phyloP scores from a whole-genome alignment of 2,797 vertebrate genomes.

The Manis crassicaudata region DNA sequence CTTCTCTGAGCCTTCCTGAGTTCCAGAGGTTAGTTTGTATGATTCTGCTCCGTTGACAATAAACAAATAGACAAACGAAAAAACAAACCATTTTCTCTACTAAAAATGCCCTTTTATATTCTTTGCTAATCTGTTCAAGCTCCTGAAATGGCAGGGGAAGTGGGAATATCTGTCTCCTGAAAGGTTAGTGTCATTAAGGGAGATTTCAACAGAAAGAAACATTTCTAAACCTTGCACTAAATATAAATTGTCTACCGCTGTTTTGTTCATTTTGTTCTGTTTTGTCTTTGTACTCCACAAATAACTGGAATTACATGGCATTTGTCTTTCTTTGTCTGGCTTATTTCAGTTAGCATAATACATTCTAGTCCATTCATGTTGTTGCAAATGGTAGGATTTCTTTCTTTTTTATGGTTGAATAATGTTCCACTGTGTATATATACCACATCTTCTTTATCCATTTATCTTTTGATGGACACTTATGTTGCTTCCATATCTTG shows the following conservation, averaged over 20 bases:
- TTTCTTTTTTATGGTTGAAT: too few relatives aligned
- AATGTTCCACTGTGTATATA: too few relatives aligned
- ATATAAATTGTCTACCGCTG: background rate
- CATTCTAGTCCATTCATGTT: too few relatives aligned
- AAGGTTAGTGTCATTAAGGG: conserved; percentile 59
- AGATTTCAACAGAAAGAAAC: conserved; percentile 51
- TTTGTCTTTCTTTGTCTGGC: too few relatives aligned
- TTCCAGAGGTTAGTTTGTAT: background rate
- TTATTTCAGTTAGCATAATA: too few relatives aligned
- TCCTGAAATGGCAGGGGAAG: conserved; percentile 45
- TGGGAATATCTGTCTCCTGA: conserved; percentile 11
- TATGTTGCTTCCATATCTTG: too few relatives aligned
- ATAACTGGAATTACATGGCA: too few relatives aligned
- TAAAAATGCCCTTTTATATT: conserved; percentile 43
- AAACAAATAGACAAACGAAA: background rate
- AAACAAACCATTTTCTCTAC: background rate
- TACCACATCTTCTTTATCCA: too few relatives aligned
- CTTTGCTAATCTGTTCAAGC: conserved; percentile 11
- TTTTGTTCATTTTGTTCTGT: too few relatives aligned
- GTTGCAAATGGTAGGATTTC: too few relatives aligned
- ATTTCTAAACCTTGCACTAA: conserved; percentile 16
- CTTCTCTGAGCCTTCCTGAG: background rate
- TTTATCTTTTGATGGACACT: too few relatives aligned
- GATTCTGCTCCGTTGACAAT: background rate
- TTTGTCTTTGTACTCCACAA: too few relatives aligned